Percentiles rank a stretch among this genome's conserved stretches.
phyloP scores from a whole-genome alignment of 2,113 vertebrate genomes.

The Python bivittatus region DNA sequence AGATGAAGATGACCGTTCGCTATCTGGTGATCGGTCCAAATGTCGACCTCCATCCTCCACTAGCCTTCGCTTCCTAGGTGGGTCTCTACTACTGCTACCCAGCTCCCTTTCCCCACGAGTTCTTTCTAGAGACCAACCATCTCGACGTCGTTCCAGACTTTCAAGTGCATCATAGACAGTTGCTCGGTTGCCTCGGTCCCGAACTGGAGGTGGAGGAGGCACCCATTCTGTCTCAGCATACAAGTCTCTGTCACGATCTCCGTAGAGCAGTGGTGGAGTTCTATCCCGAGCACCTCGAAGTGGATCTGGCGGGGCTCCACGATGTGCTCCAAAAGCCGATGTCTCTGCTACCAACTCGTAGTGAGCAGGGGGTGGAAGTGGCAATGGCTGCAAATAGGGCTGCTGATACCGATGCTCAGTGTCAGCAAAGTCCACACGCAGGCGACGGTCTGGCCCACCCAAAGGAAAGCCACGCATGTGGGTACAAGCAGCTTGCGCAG shows the following conservation, averaged over 20 bases:
- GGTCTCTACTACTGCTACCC: constrained; percentile 80
- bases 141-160: constrained; percentile 89
- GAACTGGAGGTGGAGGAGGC: constrained; percentile 83
- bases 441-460: constrained; percentile 90
- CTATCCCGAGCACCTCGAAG: constrained; percentile 89
- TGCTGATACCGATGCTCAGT: constrained; percentile 95
- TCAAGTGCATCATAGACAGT: constrained; percentile 89
- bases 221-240: constrained; percentile 90
- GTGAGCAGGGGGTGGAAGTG: constrained; percentile 81
- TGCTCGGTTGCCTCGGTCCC: constrained; percentile 81
- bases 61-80: constrained; percentile 85
- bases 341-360: constrained; percentile 92
- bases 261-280: constrained; percentile 90
- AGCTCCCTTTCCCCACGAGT: constrained; percentile 82
- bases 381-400: constrained; percentile 91
- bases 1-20: constrained; percentile 81
- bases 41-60: constrained; percentile 87
- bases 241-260: constrained; percentile 90
- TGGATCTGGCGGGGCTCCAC: constrained; percentile 83
- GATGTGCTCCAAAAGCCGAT: constrained; percentile 85
- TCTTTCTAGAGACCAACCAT: constrained; percentile 94
- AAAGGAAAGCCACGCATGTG: constrained; percentile 96
- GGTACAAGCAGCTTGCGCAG: constrained; percentile 93
- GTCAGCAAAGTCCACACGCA: constrained; percentile 95
- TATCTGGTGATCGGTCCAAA: constrained; percentile 91